phyloP scores from a whole-genome alignment of 64 coral and sea anemone species.

The Porites lutea region DNA sequence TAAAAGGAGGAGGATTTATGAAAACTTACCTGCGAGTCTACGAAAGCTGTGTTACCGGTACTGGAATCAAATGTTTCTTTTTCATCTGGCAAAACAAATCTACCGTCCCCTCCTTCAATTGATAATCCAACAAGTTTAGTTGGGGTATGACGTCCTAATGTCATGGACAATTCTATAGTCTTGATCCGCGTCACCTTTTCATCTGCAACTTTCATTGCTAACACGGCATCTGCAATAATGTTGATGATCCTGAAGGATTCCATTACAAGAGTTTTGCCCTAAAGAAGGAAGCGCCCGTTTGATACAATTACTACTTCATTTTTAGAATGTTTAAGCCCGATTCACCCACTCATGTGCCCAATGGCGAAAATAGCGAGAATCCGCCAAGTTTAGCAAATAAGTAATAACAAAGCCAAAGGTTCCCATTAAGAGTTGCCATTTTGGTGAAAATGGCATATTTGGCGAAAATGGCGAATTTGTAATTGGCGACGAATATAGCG shows the following conservation, averaged over 20 bases:
- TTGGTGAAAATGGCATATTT: too few relatives aligned
- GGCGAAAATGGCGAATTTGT: too few relatives aligned
- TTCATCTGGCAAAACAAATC: constrained; percentile 17
- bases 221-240: neutral
- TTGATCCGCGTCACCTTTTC: neutral
- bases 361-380: too few relatives aligned
- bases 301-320: too few relatives aligned
- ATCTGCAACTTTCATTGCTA: constrained; percentile 8
- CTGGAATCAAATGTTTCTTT: neutral
- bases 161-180: constrained; percentile 3
- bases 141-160: constrained; percentile 10
- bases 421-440: too few relatives aligned
- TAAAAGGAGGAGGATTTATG: neutral
- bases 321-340: too few relatives aligned
- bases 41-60: neutral
- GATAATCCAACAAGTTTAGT: neutral
- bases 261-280: neutral
- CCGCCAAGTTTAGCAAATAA: too few relatives aligned
- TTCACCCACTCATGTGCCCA: too few relatives aligned
- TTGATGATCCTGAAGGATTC: neutral
- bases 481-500: too few relatives aligned
- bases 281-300: neutral
- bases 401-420: too few relatives aligned
- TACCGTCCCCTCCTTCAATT: neutral
- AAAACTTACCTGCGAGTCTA: constrained; percentile 19